These are phyloP conservation scores for Drosophila gunungcola DNA, from an alignment of 1,140 invertebrate species.

Conservation along the genomic window DNA sequence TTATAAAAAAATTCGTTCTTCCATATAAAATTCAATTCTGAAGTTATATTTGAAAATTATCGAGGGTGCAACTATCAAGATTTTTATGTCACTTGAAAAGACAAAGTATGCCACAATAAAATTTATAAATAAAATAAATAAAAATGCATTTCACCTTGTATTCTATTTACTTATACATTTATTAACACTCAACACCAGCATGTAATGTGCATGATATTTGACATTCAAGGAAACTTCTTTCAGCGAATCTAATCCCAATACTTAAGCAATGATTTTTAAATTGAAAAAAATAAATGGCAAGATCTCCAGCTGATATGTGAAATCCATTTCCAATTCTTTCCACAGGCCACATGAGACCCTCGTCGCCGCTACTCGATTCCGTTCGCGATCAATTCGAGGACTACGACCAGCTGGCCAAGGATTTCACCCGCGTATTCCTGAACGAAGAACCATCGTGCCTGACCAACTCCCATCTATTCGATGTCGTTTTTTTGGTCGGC, in stretches of 20 bases:
- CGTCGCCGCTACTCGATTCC: constrained; percentile 95
- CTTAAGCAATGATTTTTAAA: not conserved
- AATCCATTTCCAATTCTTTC: not conserved
- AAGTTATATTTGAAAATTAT: too few species aligned
- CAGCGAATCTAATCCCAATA: constrained; percentile 1
- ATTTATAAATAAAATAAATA: too few species aligned
- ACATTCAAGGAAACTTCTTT: constrained; percentile 1
- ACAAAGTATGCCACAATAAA: too few species aligned
- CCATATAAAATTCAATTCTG: too few species aligned
- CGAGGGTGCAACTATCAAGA: too few species aligned
- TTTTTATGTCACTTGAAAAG: too few species aligned
- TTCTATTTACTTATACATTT: too few species aligned
- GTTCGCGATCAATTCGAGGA: constrained; percentile 97
- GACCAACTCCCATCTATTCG: constrained; percentile 92
- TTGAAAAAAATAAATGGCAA: not conserved
- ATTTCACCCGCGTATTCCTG: constrained; percentile 95
- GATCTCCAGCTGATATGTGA: not conserved
- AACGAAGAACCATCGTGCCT: constrained; percentile 90
- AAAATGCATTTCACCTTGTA: too few species aligned
- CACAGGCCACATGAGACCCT: constrained; percentile 94
- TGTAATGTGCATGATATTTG: not conserved
- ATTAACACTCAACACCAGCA: not conserved
- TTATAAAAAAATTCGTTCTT: too few species aligned
- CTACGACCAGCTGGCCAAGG: constrained; percentile 96
- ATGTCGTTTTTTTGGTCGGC: constrained; percentile 95